Evolutionary conservation across 2,113 vertebrate genomes (phyloP).

Genomic region (Sterrhoptilus dennistouni): DNA sequence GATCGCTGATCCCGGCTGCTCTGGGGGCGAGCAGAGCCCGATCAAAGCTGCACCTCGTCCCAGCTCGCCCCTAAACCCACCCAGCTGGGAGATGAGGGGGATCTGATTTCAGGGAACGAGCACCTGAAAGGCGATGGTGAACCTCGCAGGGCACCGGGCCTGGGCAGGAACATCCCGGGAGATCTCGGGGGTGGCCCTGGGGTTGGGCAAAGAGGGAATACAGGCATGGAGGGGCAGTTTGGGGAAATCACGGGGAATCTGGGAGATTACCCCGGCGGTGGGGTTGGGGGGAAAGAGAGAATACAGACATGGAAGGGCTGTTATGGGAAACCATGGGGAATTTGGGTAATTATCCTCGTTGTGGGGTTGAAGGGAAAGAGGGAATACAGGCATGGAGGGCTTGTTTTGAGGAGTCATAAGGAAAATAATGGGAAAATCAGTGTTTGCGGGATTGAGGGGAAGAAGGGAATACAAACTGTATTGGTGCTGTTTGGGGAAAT

Average conservation of each 20-base stretch:
- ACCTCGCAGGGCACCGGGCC: not conserved
- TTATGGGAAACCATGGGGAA: not conserved
- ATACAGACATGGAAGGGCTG: accelerated
- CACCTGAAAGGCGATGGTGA: not conserved
- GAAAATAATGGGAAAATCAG: no score
- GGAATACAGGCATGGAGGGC: not conserved
- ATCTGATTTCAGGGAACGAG: constrained; percentile 42
- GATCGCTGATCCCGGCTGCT: not conserved
- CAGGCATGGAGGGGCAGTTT: not conserved
- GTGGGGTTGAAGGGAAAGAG: not conserved
- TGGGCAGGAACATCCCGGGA: not conserved
- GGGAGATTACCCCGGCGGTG: not conserved
- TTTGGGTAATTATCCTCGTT: no score
- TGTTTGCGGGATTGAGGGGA: no score
- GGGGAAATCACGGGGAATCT: not conserved
- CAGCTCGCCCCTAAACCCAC: no score
- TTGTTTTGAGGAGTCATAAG: no score
- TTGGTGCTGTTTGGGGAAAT: no score
- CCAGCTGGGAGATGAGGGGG: not conserved
- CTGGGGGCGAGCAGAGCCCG: not conserved
- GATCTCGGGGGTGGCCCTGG: not conserved
- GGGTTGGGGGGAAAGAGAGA: not conserved
- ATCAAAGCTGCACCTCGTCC: not conserved
- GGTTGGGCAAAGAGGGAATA: no score
- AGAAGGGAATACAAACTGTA: not conserved